Evolutionary conservation across 1,140 invertebrate genomes (phyloP), one percentile per base, ranked within the genome.

Genomic region (Zaprionus nigranus): DNA sequence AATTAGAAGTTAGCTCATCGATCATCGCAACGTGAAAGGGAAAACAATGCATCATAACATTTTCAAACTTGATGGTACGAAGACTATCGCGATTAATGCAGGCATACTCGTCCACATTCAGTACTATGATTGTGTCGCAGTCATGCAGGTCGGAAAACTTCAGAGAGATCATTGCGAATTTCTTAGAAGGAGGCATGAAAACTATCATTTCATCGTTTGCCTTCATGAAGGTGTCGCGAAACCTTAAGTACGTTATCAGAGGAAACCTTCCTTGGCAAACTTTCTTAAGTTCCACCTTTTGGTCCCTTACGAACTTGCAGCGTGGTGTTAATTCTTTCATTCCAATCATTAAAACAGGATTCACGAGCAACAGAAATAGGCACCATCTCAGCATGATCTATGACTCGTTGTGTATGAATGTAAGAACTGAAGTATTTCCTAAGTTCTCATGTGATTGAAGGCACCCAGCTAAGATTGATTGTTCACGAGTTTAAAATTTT

Each of bases 11-110:
- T 12, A 88, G 17, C 20, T 88, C 84, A 26, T 90, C 84, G n/a
- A 75, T 57, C 64, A 88, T 7, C 26, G 84, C 81, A 11, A 88
- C 70, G 62, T 88, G 84, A 66, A 88, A 88, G 15, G 85, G 84
- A 51, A 88, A 90, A 46, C 84, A 88, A 17, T 70, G 76, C 59
- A 88, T 81, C 13, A 26, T n/a, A 1, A 69, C 81, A 2, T 46
- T 9, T 0, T 51, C 20, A 6, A 88, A 30, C 1, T 22, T 28
- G 5, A 87, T 11, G 1, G 70, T 75, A 1, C 26, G 36, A 73
- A 75, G 1, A 0, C 53, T n/a, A 2, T 26, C 9, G 5, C 24
- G 36, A 34, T 59, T 30, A 7, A 58, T 20, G 15, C 84, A 87
- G 1, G 49, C 2, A 24, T 78, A 87, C 3, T 43, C 40, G 30